phyloP scores from a whole-genome alignment of 2,113 vertebrate genomes.

The Shinisaurus crocodilurus region DNA sequence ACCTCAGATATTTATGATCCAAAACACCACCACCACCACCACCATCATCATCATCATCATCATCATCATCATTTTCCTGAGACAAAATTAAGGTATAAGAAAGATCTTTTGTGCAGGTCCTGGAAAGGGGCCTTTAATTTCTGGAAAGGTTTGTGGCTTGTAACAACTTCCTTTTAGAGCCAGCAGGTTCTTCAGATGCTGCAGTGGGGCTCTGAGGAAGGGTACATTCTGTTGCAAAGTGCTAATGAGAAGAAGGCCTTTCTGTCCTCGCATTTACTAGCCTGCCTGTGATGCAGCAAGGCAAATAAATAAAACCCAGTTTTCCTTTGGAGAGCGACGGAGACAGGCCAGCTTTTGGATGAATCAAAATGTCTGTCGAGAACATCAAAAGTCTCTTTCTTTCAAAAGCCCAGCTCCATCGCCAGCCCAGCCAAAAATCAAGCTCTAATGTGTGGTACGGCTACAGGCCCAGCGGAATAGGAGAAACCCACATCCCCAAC shows the following conservation, averaged over 20 bases:
- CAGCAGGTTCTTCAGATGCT: not conserved
- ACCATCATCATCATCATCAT: no score
- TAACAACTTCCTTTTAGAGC: not conserved
- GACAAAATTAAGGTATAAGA: not conserved
- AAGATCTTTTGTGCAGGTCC: not conserved
- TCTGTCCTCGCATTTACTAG: not conserved
- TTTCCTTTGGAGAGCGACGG: not conserved
- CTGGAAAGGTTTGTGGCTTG: not conserved
- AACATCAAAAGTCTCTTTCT: conserved; percentile 5
- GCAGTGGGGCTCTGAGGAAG: not conserved
- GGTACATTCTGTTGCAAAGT: not conserved
- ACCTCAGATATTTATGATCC: not conserved
- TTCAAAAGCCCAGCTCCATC: not conserved
- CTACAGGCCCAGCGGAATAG: not conserved
- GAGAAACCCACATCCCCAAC: not conserved
- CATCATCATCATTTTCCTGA: not conserved
- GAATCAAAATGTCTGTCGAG: not conserved
- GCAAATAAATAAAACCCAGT: not conserved
- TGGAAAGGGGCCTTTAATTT: not conserved
- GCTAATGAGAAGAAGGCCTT: not conserved
- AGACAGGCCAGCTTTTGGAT: not conserved
- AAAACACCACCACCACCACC: no score
- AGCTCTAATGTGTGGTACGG: not conserved
- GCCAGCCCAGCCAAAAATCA: not conserved
- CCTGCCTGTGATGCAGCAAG: not conserved